These are phyloP conservation scores for Zoanthus sociatus DNA, from an alignment of 92 coral and sea anemone species.

Conservation along the genomic window DNA sequence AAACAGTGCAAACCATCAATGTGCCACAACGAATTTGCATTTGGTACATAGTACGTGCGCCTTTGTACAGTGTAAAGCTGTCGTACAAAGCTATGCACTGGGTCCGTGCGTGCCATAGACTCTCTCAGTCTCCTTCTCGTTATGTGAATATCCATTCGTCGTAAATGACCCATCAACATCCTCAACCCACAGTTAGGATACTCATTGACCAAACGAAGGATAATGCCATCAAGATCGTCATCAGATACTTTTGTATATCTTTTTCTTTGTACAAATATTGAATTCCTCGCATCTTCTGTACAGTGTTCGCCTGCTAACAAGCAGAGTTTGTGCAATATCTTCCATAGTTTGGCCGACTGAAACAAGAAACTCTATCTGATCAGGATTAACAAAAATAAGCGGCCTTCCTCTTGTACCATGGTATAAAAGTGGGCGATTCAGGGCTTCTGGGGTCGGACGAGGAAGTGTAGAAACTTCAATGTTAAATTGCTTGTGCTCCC, in stretches of 20 bases:
- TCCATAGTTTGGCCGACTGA: constrained; percentile 62
- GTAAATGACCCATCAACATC: constrained; percentile 52
- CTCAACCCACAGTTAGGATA: constrained; percentile 51
- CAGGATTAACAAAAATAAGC: constrained; percentile 53
- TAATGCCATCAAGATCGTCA: constrained; percentile 48
- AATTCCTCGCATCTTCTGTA: constrained; percentile 64
- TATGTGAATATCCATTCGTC: constrained; percentile 21
- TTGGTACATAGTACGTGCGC: constrained; percentile 64
- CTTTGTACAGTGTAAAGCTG: constrained; percentile 53
- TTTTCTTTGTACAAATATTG: constrained; percentile 54
- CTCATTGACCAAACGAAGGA: constrained; percentile 41
- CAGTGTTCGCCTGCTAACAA: constrained; percentile 60
- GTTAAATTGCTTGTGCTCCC: constrained; percentile 50
- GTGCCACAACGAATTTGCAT: constrained; percentile 72
- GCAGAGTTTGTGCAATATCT: constrained; percentile 43
- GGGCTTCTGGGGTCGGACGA: constrained; percentile 54
- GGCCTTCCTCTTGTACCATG: constrained; percentile 49
- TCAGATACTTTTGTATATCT: constrained; percentile 40
- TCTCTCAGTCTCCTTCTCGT: constrained; percentile 54
- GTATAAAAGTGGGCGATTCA: constrained; percentile 14
- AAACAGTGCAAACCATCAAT: constrained; percentile 62
- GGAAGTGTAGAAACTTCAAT: constrained; percentile 49
- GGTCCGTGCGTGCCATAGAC: constrained; percentile 50
- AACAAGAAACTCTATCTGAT: constrained; percentile 51
- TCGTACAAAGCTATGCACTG: constrained; percentile 64